Evolutionary conservation across 2,888 invertebrate species (phyloP).

Genomic region (Lithophane socia): DNA sequence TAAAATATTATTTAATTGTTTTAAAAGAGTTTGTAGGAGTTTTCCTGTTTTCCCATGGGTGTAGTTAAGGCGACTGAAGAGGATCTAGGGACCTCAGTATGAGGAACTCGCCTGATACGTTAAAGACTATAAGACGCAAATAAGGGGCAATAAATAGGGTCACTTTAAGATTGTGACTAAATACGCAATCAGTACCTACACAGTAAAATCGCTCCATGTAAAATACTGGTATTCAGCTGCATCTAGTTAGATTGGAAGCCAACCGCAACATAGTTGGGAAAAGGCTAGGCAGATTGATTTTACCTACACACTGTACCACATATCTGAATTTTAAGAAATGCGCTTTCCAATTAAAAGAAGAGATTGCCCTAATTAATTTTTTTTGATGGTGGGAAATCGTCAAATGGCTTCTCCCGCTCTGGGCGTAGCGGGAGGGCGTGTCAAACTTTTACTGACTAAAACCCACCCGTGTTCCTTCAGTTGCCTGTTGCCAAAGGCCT

Average conservation of each 20-base stretch:
- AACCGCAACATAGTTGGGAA: too few relatives aligned
- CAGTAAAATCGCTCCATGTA: too few relatives aligned
- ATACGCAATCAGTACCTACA: neutral
- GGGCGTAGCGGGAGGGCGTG: too few relatives aligned
- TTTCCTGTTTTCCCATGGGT: neutral
- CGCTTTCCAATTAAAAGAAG: neutral
- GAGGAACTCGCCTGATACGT: neutral
- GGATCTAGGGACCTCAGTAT: neutral
- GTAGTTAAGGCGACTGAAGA: conserved; percentile 6
- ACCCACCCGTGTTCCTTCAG: too few relatives aligned
- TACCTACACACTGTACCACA: neutral
- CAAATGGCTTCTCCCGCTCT: too few relatives aligned
- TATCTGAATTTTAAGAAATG: too few relatives aligned
- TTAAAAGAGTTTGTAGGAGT: conserved; percentile 9
- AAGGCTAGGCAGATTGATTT: too few relatives aligned
- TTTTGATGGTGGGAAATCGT: too few relatives aligned
- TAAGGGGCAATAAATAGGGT: neutral
- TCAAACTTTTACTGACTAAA: too few relatives aligned
- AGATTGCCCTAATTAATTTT: neutral
- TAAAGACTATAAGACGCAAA: neutral
- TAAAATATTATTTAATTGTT: neutral
- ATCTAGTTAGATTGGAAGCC: too few relatives aligned
- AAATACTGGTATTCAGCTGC: too few relatives aligned
- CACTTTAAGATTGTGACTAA: neutral
- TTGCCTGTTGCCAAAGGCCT: too few relatives aligned